Evolutionary conservation across 2,113 vertebrate genomes (phyloP).

Genomic region (Herpailurus yagouaroundi): DNA sequence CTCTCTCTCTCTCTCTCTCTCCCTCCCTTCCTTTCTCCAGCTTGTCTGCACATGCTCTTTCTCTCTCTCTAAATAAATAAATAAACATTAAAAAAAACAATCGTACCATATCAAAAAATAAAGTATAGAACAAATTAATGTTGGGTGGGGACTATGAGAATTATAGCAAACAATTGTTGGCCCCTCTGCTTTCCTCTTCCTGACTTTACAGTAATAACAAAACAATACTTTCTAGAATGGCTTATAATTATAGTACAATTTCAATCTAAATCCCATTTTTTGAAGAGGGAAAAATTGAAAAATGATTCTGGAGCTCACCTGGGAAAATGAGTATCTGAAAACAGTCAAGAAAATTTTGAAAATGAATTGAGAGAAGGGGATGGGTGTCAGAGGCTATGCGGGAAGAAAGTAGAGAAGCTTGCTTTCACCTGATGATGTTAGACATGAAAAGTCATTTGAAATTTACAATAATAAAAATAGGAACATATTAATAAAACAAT

Average conservation of each 20-base stretch:
- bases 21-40: too few relatives aligned
- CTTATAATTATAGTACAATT: not conserved
- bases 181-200: not conserved
- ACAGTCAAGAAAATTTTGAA: not conserved
- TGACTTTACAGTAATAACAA: not conserved
- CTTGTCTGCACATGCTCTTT: too few relatives aligned
- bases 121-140: not conserved
- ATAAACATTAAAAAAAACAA: not conserved
- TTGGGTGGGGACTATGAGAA: not conserved
- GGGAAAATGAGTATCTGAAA: not conserved
- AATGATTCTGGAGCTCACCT: not conserved
- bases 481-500: not conserved
- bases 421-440: not conserved
- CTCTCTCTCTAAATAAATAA: too few relatives aligned
- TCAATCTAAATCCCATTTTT: not conserved
- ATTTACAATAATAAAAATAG: not conserved
- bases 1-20: too few relatives aligned
- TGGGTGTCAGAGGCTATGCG: not conserved
- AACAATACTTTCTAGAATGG: not conserved
- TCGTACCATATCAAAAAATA: not conserved
- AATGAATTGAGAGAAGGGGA: not conserved
- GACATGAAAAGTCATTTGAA: not conserved
- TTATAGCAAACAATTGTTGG: not conserved
- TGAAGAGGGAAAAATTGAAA: not conserved
- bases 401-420: not conserved